Evolutionary conservation across 2,888 invertebrate species (phyloP), one percentile per base, ranked within the genome.

Genomic region (Lasius platythorax): DNA sequence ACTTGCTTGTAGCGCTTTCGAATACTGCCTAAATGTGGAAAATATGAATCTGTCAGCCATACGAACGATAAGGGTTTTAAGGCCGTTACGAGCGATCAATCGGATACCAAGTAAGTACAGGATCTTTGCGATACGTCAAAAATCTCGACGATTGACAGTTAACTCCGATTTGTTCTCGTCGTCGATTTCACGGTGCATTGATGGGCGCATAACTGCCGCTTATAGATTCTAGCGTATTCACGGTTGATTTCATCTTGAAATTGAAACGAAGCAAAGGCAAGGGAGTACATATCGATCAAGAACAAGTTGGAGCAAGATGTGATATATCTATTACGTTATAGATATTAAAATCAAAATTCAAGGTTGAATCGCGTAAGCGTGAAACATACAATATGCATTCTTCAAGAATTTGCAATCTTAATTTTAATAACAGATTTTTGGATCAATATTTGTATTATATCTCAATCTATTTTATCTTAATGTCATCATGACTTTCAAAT

Each of bases 31-130:
- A 94, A 98, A 99, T 95, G 98, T 99, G 94, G 99, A 99, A 95
- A 99, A 99, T 95, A 98, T 99, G 95, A 99, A 99, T 96, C 96
- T 99, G 95, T 99, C 99, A 87, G 99, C 99, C 83, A 99, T 99
- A 95, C 96, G 99, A 93, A 99, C 99, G 88, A 99, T 99, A 94
- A 97, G 99, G 94, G 99, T 99, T 88, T 96, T 99, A 88, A 96
- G 99, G 94, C 99, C 99, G 70, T 96, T 99, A 90, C 96, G 99
- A 92, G 99, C 99, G 88, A 99, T 99, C 95, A 99, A 99, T 96
- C 97, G 99, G 95, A 99, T 99, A 97, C 99, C 99, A 95, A 99
- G 99, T 98, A 96, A 98, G 98, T 97, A 58, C 70, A 56, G 12
- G 37, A 64, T 23, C 30, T 75, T 46, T n/a, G n/a, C 28, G 2